Evolutionary conservation across 2,888 invertebrate genomes (phyloP), one percentile per base, ranked within the genome.

Genomic region (Cryptops parisi): DNA sequence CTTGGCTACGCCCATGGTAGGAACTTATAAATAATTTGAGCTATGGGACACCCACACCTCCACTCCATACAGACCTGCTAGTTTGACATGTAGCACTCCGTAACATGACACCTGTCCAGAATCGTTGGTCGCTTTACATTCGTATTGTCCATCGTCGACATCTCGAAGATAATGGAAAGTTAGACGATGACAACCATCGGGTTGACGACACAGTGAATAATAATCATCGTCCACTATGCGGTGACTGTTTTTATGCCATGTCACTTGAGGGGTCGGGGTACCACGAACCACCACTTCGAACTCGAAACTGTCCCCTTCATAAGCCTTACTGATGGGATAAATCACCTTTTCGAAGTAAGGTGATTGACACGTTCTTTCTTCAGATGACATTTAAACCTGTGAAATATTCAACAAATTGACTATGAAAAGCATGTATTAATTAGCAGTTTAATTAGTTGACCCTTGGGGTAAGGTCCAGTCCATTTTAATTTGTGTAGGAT

Each of bases 71-170:
- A 44, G 23, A 53, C 53, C 53, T 26, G 25, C 23, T 23, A 47
- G 15, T 24, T 47, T 24, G 15, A 50, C 41, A 24, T 52, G 44
- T 9, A 56, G 33, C 26, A 54, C 46, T 15, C 54, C 54, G 26
- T 54, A 56, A 46, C 56, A 52, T 1, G 56, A 56, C 33, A 52
- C 54, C 45, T 55, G 56, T 9, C 56, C 56, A 5, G 44, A 9
- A 15, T 19, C 17, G 24, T 56, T 56, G 21, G 26, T 55, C n/a
- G 54, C 53, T 44, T 54, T 9, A 21, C 54, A 56, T 44, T 56
- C 56, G 22, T 56, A 56, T 44, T 56, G 54, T 3, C 56, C 56
- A 47, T 56, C 56, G 46, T 56, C 56, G 1, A 45, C 43, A 9
- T 23, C 52, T 6, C 24, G 39, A n/a, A 43, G 47, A 6, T 41